These are phyloP conservation scores for Ridgeia piscesae DNA, from an alignment of 1,140 invertebrate genomes.

Conservation along the genomic window DNA sequence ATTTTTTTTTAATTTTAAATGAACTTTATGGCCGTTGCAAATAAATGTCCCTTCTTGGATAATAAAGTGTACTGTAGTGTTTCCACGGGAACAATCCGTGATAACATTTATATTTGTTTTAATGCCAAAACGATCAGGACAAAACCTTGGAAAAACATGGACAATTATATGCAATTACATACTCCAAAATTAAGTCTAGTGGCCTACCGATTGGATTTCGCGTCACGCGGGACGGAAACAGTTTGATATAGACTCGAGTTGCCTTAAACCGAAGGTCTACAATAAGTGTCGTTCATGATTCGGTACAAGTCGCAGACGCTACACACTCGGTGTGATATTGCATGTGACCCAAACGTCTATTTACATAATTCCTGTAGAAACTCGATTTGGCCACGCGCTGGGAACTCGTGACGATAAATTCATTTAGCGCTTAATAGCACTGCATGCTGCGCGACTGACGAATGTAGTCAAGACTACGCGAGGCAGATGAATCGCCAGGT, in stretches of 20 bases:
- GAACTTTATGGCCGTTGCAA: no score
- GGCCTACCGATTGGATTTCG: not conserved
- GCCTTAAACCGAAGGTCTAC: not conserved
- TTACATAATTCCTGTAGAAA: not conserved
- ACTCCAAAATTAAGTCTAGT: not conserved
- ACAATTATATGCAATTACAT: not conserved
- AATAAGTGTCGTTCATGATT: not conserved
- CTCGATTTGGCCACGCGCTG: not conserved
- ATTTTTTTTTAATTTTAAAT: no score
- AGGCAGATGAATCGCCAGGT: not conserved
- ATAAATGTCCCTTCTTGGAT: no score
- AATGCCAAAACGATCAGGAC: not conserved
- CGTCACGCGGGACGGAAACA: not conserved
- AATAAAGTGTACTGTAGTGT: no score
- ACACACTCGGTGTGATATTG: not conserved
- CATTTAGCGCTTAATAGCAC: not conserved
- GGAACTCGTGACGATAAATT: not conserved
- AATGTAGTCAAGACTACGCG: not conserved
- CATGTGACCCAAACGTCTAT: not conserved
- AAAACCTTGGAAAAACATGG: not conserved
- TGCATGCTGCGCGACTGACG: not conserved
- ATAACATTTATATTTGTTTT: no score
- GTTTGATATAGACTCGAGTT: not conserved
- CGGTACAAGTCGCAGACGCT: not conserved
- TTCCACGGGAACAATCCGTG: no score